A percentile compares a stretch with the other conserved stretches of the same genome.
phyloP scores from a whole-genome alignment of 1,140 invertebrate genomes.

The Drosophila kepulauana region DNA sequence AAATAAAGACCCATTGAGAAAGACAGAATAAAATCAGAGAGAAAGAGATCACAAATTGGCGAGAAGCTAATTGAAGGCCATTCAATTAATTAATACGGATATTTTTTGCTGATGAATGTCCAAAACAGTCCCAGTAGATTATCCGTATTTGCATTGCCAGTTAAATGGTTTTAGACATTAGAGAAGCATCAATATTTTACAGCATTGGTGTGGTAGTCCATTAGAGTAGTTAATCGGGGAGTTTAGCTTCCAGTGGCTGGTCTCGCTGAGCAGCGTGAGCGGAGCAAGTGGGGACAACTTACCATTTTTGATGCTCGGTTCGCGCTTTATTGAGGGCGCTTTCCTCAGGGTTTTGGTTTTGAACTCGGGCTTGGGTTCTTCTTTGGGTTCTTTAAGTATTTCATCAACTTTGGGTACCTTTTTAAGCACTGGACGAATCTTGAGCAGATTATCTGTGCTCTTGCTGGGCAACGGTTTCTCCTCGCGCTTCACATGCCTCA shows the following conservation, averaged over 20 bases:
- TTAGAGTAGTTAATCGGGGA: conserved; percentile 75
- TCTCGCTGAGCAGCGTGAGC: conserved; percentile 3
- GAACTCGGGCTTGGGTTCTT: conserved; percentile 83
- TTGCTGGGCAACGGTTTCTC: conserved; percentile 81
- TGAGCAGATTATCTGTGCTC: conserved; percentile 76
- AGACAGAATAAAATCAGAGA: conserved; percentile 1
- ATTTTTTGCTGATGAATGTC: conserved; percentile 22
- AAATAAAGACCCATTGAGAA: background rate
- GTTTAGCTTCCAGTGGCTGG: conserved; percentile 41
- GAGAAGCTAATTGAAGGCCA: conserved; percentile 30
- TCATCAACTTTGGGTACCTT: conserved; percentile 82
- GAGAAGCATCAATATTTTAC: conserved; percentile 70
- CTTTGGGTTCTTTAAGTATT: conserved; percentile 82
- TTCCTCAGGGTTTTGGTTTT: conserved; percentile 82
- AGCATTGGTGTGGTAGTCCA: conserved; percentile 61
- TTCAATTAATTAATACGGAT: conserved; percentile 30
- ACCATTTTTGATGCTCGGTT: conserved; percentile 79
- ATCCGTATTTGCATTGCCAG: conserved; percentile 13
- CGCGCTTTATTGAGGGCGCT: conserved; percentile 78
- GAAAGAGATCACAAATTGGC: background rate
- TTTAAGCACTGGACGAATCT: conserved; percentile 79
- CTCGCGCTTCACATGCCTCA: conserved; percentile 80
- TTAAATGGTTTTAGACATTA: conserved; percentile 62
- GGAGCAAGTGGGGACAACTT: conserved; percentile 52
- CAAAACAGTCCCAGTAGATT: conserved; percentile 14